Evolutionary conservation across 2,113 vertebrate genomes (phyloP), one percentile per base, ranked within the genome.

Genomic region (Pangasianodon hypophthalmus): DNA sequence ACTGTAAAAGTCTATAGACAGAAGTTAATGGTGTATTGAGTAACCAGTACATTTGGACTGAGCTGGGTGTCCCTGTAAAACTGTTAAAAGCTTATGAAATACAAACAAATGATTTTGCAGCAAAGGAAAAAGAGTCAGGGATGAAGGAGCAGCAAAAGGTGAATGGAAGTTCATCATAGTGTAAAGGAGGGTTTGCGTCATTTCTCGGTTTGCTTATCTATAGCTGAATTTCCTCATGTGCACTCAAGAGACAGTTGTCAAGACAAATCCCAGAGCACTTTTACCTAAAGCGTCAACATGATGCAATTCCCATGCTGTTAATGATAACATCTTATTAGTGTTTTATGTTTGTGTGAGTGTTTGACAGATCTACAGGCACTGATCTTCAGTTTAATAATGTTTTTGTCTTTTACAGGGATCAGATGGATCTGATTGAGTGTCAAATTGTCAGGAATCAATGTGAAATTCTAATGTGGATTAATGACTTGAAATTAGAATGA

Each of bases 201-300:
- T 86, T 88, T 92, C 90, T 92, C 86, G 79, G 79, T 75, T 91
- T 84, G 73, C 54, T 19, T 89, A 80, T 83, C 89, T 89, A 56
- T 87, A 87, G 91, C 91, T 88, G 83, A 92, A 87, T 86, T 88
- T 84, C 91, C 85, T 71, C 32, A 86, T 41, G 60, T 82, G 89
- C 32, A 5, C 32, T 81, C 44, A 52, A 44, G 84, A 69, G 37
- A 32, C 19, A 69, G 56, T 80, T 82, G 80, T 44, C 29, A 44
- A 60, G 50, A 41, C 69, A 85, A 87, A 62, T 91, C 90, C 75
- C 64, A 85, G 88, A 79, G 84, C 81, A 83, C 85, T 88, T 67
- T 87, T 86, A 50, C 32, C 10, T 73, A 86, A 54, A 0, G 19
- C 54, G 48, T 71, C 64, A 79, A 64, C 67, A 75, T 86, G 87